Conservation (phyloP, 2,888 invertebrate genomes). For the Seira musarum region DNA sequence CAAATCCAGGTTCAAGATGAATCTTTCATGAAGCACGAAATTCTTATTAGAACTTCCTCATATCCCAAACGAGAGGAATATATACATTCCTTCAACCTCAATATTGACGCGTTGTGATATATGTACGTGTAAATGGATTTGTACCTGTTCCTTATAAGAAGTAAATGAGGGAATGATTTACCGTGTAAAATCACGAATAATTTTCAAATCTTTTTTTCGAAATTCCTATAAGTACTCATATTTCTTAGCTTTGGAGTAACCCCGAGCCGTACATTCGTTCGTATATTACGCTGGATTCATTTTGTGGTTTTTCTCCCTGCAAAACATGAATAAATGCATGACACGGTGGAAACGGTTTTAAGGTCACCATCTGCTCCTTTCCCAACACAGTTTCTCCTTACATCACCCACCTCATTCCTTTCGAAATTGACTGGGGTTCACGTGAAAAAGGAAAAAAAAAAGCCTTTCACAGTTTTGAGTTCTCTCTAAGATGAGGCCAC, state of each 20-base stretch:
- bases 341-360: conserved; percentile 25
- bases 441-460: neutral
- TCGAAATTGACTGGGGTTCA: neutral
- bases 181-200: conserved; percentile 19
- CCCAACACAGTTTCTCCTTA: neutral
- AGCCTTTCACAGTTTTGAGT: neutral
- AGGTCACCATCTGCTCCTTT: conserved; percentile 46
- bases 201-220: conserved; percentile 10
- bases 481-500: neutral
- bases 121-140: neutral
- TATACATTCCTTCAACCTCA: too few relatives aligned
- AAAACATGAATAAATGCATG: conserved; percentile 47
- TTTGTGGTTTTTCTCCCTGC: conserved; percentile 4
- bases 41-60: conserved; percentile 9
- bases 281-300: neutral
- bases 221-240: neutral
- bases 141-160: neutral
- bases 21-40: conserved; percentile 21
- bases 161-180: conserved; percentile 16
- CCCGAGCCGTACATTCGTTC: neutral
- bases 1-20: conserved; percentile 19
- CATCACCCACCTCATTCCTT: conserved; percentile 1
- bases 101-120: too few relatives aligned
- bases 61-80: neutral
- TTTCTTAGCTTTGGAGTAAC: neutral